phyloP scores from a whole-genome alignment of 2,797 vertebrate genomes.

The Enoplosus armatus region DNA sequence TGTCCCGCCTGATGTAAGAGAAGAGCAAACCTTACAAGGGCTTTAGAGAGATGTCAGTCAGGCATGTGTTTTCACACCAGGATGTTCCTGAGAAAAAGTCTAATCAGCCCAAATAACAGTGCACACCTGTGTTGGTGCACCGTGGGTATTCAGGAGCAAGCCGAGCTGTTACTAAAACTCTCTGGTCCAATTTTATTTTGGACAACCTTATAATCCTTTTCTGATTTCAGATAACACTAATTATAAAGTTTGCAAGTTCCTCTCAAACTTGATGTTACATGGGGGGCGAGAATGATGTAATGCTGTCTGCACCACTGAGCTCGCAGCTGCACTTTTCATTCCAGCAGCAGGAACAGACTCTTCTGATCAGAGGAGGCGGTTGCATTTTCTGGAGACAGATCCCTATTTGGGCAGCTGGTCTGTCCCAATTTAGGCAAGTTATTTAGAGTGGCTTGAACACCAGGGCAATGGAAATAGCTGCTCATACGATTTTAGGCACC shows the following conservation, averaged over 20 bases:
- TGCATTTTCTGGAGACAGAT: constrained; percentile 27
- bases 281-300: constrained; percentile 40
- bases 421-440: constrained; percentile 27
- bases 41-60: constrained; percentile 3
- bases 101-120: neutral
- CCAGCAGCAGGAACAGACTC: constrained; percentile 49
- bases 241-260: constrained; percentile 55
- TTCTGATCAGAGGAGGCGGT: constrained; percentile 40
- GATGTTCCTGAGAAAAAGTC: constrained; percentile 19
- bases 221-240: constrained; percentile 53
- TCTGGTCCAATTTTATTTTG: constrained; percentile 33
- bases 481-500: neutral
- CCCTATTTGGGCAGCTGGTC: constrained; percentile 28
- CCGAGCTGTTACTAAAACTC: constrained; percentile 3
- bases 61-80: constrained; percentile 6
- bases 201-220: constrained; percentile 16
- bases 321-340: constrained; percentile 60
- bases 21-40: neutral
- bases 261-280: constrained; percentile 21
- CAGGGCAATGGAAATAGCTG: neutral
- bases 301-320: constrained; percentile 29
- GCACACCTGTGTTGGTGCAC: neutral
- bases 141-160: constrained; percentile 2
- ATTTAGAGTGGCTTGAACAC: constrained; percentile 11
- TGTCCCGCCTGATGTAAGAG: neutral